Conservation (phyloP, 2,797 vertebrate species). For the Chromobotia macracanthus region DNA sequence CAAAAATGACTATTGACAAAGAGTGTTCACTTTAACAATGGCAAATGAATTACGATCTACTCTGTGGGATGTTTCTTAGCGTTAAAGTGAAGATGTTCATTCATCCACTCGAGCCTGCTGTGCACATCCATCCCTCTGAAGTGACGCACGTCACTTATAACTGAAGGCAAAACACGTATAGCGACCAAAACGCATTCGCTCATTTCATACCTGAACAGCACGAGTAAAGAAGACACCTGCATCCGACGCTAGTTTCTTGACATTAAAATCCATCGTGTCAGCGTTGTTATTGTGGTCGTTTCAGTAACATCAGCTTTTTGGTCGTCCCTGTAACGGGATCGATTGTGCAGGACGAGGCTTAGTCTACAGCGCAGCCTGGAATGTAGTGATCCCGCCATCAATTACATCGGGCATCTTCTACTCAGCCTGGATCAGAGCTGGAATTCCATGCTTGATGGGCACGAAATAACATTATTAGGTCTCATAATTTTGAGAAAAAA, state of each 20-base stretch:
- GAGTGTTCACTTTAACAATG: neutral
- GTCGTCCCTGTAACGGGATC: conserved; percentile 57
- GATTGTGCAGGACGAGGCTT: conserved; percentile 32
- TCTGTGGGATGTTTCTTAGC: neutral
- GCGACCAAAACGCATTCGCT: conserved; percentile 9
- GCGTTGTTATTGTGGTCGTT: conserved; percentile 38
- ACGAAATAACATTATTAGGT: no score
- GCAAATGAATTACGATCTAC: neutral
- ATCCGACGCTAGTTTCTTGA: conserved; percentile 93
- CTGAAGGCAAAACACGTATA: neutral
- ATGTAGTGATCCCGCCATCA: conserved; percentile 48
- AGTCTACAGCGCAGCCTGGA: conserved; percentile 17
- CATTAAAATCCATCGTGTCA: conserved; percentile 90
- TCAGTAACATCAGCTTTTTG: conserved; percentile 55
- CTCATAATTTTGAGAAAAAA: no score
- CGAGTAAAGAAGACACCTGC: conserved; percentile 94
- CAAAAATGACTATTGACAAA: no score
- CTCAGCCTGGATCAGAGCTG: conserved; percentile 27
- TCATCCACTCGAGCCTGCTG: conserved; percentile 12
- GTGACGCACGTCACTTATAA: neutral
- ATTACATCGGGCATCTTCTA: conserved; percentile 50
- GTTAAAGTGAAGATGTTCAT: neutral
- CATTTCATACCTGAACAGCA: conserved; percentile 85
- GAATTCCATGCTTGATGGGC: no score
- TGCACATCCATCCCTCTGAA: conserved; percentile 7